phyloP scores from a whole-genome alignment of 1,140 invertebrate genomes.

The Aphelinus certus region DNA sequence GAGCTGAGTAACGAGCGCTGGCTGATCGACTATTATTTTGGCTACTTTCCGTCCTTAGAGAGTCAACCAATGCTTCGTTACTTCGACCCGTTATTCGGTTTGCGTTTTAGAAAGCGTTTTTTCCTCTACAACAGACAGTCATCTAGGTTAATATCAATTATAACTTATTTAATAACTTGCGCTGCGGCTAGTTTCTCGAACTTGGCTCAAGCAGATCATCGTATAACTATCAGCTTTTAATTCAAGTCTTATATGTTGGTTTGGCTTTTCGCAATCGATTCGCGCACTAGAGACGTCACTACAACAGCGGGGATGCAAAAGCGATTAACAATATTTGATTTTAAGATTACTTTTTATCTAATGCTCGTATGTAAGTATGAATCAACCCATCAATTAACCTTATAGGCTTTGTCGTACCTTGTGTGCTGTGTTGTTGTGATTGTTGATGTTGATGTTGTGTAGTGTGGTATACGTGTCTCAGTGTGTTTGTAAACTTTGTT shows the following conservation, averaged over 20 bases:
- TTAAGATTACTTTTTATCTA: constrained; percentile 7
- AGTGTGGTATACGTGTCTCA: not conserved
- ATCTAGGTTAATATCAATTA: constrained; percentile 14
- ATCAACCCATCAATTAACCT: constrained; percentile 22
- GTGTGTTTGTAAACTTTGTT: constrained; percentile 14
- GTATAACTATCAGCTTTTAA: constrained; percentile 16
- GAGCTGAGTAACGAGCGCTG: constrained; percentile 7
- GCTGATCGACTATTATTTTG: constrained; percentile 3
- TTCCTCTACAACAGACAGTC: constrained; percentile 9
- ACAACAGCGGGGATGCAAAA: constrained; percentile 18
- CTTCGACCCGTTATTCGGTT: constrained; percentile 2
- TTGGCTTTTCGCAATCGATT: constrained; percentile 22
- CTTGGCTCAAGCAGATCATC: constrained; percentile 23
- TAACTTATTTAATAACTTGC: constrained; percentile 8
- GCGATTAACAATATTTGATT: not conserved
- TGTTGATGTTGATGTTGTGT: not conserved
- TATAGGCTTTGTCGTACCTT: not conserved
- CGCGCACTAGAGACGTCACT: constrained; percentile 5
- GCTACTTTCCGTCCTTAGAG: not conserved
- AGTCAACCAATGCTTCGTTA: constrained; percentile 11
- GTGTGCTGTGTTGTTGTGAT: constrained; percentile 5
- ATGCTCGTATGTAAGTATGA: not conserved
- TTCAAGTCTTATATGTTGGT: constrained; percentile 8
- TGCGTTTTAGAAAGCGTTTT: constrained; percentile 9
- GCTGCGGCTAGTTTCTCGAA: constrained; percentile 13